These are phyloP conservation scores for Cepaea nemoralis DNA, from an alignment of 1,140 invertebrate species.

Conservation along the genomic window DNA sequence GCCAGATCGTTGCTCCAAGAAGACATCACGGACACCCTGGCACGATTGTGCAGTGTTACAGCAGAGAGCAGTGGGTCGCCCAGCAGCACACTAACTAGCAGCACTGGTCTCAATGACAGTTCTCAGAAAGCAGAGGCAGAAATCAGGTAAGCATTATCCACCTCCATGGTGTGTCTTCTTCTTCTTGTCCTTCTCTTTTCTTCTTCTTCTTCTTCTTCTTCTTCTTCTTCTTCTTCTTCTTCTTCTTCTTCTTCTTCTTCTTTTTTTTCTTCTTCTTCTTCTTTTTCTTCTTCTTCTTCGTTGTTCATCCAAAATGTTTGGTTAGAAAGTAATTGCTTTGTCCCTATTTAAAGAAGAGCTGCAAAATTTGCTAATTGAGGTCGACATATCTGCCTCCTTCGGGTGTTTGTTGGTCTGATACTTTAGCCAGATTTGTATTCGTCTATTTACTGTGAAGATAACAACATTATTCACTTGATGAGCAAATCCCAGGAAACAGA, in stretches of 20 bases:
- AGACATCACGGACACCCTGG: slow-evolving; percentile 55
- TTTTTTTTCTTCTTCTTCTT: neutral
- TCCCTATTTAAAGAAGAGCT: no score
- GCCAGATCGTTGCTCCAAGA: slow-evolving; percentile 50
- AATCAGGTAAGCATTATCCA: slow-evolving; percentile 26
- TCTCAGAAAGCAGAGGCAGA: slow-evolving; percentile 13
- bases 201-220: neutral
- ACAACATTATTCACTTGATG: no score
- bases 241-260: neutral
- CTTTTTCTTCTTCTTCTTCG: no score
- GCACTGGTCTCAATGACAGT: slow-evolving; percentile 39
- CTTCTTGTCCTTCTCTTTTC: neutral
- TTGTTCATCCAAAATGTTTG: no score
- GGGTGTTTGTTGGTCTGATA: no score
- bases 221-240: neutral
- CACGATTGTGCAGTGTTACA: slow-evolving; percentile 46
- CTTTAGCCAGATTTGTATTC: no score
- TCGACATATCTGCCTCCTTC: no score
- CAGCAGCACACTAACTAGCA: slow-evolving; percentile 35
- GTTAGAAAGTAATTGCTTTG: no score
- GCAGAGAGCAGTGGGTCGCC: neutral
- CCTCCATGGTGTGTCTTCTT: neutral
- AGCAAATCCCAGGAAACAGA: no score
- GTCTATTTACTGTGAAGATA: no score
- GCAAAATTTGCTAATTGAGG: no score